A percentile compares a stretch with the other conserved stretches of the same genome.
These are phyloP conservation scores for Chrosomus eos DNA, from an alignment of 2,797 vertebrate species.

Conservation along the genomic window DNA sequence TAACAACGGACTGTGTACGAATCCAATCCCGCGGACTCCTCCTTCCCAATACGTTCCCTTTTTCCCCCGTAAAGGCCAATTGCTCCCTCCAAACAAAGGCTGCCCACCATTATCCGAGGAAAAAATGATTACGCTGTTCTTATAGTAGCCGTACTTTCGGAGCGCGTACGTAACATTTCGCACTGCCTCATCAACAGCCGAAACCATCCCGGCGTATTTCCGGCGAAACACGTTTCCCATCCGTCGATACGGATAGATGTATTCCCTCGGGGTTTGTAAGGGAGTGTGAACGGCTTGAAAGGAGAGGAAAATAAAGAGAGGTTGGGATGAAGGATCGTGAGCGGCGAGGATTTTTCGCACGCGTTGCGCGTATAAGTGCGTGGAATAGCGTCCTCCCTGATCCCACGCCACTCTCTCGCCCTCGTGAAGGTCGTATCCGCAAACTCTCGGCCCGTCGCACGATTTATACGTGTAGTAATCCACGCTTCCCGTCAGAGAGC, in stretches of 20 bases:
- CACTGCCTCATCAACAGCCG: slow-evolving; percentile 93
- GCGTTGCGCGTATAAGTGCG: slow-evolving; percentile 89
- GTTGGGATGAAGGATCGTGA: slow-evolving; percentile 80
- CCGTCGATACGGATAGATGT: slow-evolving; percentile 89
- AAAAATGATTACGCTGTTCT: slow-evolving; percentile 93
- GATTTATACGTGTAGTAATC: slow-evolving; percentile 96
- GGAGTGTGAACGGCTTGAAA: slow-evolving; percentile 97
- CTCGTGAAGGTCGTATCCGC: slow-evolving; percentile 93
- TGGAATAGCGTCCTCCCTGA: slow-evolving; percentile 92
- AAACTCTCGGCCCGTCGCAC: slow-evolving; percentile 90
- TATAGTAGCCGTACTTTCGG: slow-evolving; percentile 93
- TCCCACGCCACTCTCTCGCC: slow-evolving; percentile 92
- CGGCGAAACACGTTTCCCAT: slow-evolving; percentile 90
- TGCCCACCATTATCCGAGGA: slow-evolving; percentile 96
- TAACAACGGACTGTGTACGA: slow-evolving; percentile 94
- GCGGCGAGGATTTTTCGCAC: slow-evolving; percentile 91
- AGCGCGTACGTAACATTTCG: slow-evolving; percentile 94
- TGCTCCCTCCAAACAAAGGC: slow-evolving; percentile 93
- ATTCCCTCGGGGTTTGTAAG: slow-evolving; percentile 91
- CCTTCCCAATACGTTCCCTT: slow-evolving; percentile 99
- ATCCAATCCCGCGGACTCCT: slow-evolving; percentile 91
- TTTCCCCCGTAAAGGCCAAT: slow-evolving; percentile 95
- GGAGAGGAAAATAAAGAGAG: slow-evolving; percentile 94
- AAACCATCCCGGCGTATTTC: slow-evolving; percentile 96
- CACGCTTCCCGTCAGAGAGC: slow-evolving; percentile 94